phyloP scores from a whole-genome alignment of 1,140 invertebrate genomes.

The Danaus melanippus region DNA sequence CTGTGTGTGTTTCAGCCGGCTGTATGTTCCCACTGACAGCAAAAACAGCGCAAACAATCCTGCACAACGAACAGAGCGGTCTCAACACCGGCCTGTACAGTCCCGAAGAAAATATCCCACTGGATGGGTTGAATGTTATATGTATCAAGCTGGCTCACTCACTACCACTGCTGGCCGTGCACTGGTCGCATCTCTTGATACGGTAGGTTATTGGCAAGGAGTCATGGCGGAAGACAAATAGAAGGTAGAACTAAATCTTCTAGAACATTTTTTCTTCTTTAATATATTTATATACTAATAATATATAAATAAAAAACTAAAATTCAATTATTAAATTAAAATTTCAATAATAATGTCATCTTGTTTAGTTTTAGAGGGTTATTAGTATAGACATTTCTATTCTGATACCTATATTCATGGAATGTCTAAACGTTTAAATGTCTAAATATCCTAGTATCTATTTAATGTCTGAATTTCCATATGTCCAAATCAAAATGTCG shows the following conservation, averaged over 20 bases:
- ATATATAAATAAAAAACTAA: no score
- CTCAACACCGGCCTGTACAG: conserved; percentile 66
- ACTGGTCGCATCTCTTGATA: conserved; percentile 67
- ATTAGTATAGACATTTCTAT: conserved; percentile 1
- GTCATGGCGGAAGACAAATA: no score
- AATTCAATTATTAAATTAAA: no score
- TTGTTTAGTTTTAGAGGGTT: no score
- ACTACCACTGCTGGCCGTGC: conserved; percentile 50
- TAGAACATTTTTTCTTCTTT: no score
- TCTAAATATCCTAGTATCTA: no score
- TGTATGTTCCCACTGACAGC: conserved; percentile 65
- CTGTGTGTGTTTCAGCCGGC: conserved; percentile 42
- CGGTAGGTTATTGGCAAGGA: conserved; percentile 27
- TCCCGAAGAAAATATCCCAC: conserved; percentile 65
- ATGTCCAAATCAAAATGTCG: no score
- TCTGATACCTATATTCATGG: background rate
- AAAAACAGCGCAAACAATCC: conserved; percentile 63
- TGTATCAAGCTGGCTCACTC: conserved; percentile 46
- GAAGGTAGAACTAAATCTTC: no score
- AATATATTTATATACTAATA: no score
- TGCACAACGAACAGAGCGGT: conserved; percentile 67
- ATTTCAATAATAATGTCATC: no score
- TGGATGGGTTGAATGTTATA: conserved; percentile 50
- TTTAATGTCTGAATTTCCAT: no score
- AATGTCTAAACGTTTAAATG: no score